Conservation (phyloP, 2,888 invertebrate species). For the Harpalus rubripes region DNA sequence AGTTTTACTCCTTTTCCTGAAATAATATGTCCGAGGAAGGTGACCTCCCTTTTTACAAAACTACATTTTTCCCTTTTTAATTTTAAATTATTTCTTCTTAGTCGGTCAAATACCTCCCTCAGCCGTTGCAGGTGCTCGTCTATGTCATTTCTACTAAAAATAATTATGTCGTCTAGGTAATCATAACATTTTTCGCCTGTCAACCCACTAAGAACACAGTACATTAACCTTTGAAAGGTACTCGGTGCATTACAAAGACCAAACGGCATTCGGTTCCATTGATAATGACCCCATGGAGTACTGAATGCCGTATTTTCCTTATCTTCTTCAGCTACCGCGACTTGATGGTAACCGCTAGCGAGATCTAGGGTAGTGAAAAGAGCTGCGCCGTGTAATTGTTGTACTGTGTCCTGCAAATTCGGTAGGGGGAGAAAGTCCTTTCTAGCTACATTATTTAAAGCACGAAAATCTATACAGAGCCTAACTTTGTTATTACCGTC, state of each 20-base stretch:
- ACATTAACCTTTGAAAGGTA: background rate
- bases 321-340: too few relatives aligned
- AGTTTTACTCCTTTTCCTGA: background rate
- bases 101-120: background rate
- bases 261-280: too few relatives aligned
- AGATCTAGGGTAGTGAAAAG: slow-evolving; percentile 14
- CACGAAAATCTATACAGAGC: too few relatives aligned
- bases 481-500: slow-evolving; percentile 16
- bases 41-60: background rate
- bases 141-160: slow-evolving; percentile 5
- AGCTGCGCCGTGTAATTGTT: slow-evolving; percentile 4
- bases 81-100: too few relatives aligned
- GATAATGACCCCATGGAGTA: too few relatives aligned
- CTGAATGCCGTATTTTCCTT: too few relatives aligned
- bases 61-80: background rate
- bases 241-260: too few relatives aligned
- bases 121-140: background rate
- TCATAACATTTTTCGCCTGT: slow-evolving; percentile 9
- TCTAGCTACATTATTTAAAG: background rate
- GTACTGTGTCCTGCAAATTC: slow-evolving; percentile 1
- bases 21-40: background rate
- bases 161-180: background rate
- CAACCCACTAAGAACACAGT: background rate
- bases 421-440: slow-evolving; percentile 1
- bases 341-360: slow-evolving; percentile 9